phyloP scores from a whole-genome alignment of 2,113 vertebrate species.

The Cercocebus atys region DNA sequence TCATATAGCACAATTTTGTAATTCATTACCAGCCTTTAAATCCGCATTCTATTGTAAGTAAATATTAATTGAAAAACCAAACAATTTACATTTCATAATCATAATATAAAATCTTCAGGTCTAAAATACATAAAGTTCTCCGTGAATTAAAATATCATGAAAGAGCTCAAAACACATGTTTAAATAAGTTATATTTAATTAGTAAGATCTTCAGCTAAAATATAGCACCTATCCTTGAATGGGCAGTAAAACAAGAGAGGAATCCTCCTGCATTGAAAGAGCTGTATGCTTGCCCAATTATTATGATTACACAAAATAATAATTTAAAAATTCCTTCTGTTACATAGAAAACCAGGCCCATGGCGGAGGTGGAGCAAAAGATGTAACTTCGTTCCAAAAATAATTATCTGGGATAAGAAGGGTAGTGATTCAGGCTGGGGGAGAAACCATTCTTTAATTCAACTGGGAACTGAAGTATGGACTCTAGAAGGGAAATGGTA shows the following conservation, averaged over 20 bases:
- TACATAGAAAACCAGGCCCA: background rate
- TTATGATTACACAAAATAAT: background rate
- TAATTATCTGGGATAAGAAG: background rate
- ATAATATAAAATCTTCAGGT: slow-evolving; percentile 30
- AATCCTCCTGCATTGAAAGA: background rate
- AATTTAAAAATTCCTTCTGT: background rate
- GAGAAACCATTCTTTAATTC: background rate
- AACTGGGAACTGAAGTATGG: background rate
- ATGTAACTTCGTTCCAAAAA: background rate
- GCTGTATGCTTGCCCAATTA: too few relatives aligned
- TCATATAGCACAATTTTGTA: background rate
- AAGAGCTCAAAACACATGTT: background rate
- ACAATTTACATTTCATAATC: background rate
- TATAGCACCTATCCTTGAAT: background rate
- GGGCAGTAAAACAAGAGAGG: background rate
- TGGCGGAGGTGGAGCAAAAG: background rate
- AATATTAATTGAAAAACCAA: slow-evolving; percentile 13
- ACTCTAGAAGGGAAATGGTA: background rate
- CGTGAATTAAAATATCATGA: slow-evolving; percentile 24
- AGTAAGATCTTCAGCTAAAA: background rate
- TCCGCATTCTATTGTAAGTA: background rate
- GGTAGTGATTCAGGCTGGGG: background rate
- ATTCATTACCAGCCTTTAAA: background rate
- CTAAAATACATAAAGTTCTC: background rate
- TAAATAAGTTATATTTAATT: background rate